Percentiles rank a stretch among this genome's conserved stretches.
phyloP scores from a whole-genome alignment of 2,113 vertebrate species.

The Etia nguti region DNA sequence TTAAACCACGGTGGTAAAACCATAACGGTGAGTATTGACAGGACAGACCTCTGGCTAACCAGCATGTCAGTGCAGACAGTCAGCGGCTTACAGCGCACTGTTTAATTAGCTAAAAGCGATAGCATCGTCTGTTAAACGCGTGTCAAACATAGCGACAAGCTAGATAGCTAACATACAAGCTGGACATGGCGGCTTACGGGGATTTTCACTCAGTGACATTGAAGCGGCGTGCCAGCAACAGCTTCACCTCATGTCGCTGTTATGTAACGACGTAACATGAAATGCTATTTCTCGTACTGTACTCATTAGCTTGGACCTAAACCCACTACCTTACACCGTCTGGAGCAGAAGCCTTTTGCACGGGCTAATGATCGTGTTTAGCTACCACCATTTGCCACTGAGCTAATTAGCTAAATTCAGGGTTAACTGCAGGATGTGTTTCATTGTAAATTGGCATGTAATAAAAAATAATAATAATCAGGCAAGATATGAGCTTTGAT shows the following conservation, averaged over 20 bases:
- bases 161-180: background rate
- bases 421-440: background rate
- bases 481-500: background rate
- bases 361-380: background rate
- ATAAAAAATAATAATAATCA: background rate
- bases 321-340: background rate
- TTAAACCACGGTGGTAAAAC: background rate
- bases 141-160: background rate
- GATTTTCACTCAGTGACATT: slow-evolving; percentile 35
- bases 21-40: slow-evolving; percentile 9
- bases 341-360: background rate
- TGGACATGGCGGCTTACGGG: background rate
- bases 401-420: background rate
- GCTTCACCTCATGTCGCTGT: background rate
- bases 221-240: background rate
- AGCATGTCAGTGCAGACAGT: background rate
- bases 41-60: background rate
- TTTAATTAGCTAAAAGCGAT: background rate
- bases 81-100: background rate
- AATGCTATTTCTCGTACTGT: background rate
- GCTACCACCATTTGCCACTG: background rate
- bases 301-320: background rate
- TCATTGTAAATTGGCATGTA: background rate
- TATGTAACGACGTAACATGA: background rate
- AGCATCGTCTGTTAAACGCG: background rate